Conservation (phyloP, 2,797 vertebrate species). For the Lutjanus campechanus region DNA sequence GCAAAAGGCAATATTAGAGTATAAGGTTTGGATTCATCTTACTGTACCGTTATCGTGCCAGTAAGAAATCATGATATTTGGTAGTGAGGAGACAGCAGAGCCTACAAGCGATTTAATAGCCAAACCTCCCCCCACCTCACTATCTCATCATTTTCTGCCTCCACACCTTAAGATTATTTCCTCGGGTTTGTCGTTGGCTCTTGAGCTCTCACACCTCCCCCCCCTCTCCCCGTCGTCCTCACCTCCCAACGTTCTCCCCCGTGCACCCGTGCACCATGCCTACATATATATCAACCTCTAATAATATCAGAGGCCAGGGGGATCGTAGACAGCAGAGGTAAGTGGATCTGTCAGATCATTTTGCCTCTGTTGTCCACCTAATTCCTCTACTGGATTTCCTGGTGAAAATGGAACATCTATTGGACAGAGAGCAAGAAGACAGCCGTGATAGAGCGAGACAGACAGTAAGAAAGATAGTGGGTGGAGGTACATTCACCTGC, state of each 20-base stretch:
- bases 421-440: constrained; percentile 29
- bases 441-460: constrained; percentile 19
- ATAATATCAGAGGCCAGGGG: constrained; percentile 66
- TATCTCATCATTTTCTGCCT: constrained; percentile 64
- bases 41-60: constrained; percentile 12
- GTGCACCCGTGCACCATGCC: constrained; percentile 7
- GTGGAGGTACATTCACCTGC: constrained; percentile 25
- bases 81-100: constrained; percentile 43
- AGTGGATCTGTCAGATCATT: constrained; percentile 80
- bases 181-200: constrained; percentile 46
- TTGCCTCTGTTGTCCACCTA: constrained; percentile 60
- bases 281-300: constrained; percentile 62
- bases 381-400: constrained; percentile 58
- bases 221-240: neutral
- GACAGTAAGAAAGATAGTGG: constrained; percentile 25
- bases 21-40: constrained; percentile 44
- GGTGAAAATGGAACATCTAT: constrained; percentile 55
- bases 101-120: constrained; percentile 46
- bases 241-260: constrained; percentile 9
- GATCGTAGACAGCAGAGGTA: constrained; percentile 68
- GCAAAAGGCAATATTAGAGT: constrained; percentile 47
- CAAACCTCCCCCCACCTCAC: constrained; percentile 15
- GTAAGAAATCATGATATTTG: constrained; percentile 42
- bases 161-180: constrained; percentile 67
- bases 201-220: constrained; percentile 31